Percentiles rank a stretch among this genome's conserved stretches.
Conservation (phyloP, 1,140 invertebrate species). For the Drosophila pseudoobscura region DNA sequence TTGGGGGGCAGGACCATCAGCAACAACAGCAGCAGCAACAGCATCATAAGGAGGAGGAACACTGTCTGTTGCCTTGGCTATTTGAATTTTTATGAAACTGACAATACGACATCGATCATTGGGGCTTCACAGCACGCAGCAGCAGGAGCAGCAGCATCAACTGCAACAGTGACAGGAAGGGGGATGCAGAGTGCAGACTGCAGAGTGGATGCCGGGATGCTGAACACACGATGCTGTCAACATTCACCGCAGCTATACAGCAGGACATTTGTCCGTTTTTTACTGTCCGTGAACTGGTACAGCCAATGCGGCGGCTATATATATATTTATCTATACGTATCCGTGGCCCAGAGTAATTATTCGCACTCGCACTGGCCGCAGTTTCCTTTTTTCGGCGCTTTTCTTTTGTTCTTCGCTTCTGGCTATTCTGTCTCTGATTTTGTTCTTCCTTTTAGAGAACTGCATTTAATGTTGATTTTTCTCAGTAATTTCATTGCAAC, state of each 20-base stretch:
- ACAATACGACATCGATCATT: constrained; percentile 81
- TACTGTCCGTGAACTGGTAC: background rate
- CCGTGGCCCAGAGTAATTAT: constrained; percentile 65
- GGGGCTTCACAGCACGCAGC: constrained; percentile 70
- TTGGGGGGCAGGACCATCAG: constrained; percentile 38
- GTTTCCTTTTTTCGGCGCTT: constrained; percentile 2
- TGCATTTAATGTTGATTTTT: constrained; percentile 56
- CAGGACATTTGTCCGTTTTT: constrained; percentile 59
- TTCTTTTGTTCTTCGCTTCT: background rate
- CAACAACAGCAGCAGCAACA: constrained; percentile 6
- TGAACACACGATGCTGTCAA: constrained; percentile 60
- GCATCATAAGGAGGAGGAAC: constrained; percentile 25
- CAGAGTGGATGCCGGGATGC: constrained; percentile 1
- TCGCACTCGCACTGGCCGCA: constrained; percentile 67
- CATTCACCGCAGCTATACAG: constrained; percentile 71
- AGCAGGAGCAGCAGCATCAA: constrained; percentile 4
- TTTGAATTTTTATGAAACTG: constrained; percentile 81
- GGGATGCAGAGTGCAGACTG: too few relatives aligned
- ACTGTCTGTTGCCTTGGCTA: constrained; percentile 19
- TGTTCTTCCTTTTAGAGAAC: constrained; percentile 16
- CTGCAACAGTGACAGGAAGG: too few relatives aligned
- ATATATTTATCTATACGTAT: too few relatives aligned
- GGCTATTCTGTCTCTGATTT: too few relatives aligned
- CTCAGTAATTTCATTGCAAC: too few relatives aligned
- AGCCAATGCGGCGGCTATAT: background rate